Conservation (phyloP, 2,113 vertebrate genomes). For the Zapornia atra region DNA sequence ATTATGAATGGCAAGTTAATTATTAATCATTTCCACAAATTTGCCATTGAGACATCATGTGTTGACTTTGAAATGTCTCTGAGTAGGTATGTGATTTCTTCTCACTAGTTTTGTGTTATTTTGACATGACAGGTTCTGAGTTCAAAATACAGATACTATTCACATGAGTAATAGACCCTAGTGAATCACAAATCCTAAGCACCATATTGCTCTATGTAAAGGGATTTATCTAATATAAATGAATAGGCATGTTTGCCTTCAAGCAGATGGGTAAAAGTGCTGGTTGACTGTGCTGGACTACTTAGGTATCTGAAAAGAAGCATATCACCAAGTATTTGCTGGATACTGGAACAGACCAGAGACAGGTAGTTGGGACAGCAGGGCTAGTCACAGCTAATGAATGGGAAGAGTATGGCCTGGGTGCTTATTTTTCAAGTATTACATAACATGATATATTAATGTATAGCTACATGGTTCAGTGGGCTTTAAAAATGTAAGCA, state of each 20-base stretch:
- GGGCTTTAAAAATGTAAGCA: neutral
- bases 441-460: neutral
- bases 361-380: neutral
- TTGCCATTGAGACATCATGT: neutral
- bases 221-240: neutral
- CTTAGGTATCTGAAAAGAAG: neutral
- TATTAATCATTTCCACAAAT: constrained; percentile 22
- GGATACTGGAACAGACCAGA: neutral
- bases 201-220: neutral
- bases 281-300: neutral
- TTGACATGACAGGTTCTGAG: neutral
- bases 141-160: neutral
- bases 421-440: neutral
- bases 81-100: neutral
- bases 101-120: neutral
- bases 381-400: neutral
- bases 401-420: neutral
- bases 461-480: neutral
- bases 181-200: neutral
- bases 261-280: neutral
- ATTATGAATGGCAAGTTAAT: constrained; percentile 52
- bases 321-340: neutral
- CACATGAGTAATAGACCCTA: neutral
- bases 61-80: constrained; percentile 17
- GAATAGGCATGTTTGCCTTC: neutral